Evolutionary conservation across 2,113 vertebrate species (phyloP), one percentile per base, ranked within the genome.

Genomic region (Cephalopterus ornatus): DNA sequence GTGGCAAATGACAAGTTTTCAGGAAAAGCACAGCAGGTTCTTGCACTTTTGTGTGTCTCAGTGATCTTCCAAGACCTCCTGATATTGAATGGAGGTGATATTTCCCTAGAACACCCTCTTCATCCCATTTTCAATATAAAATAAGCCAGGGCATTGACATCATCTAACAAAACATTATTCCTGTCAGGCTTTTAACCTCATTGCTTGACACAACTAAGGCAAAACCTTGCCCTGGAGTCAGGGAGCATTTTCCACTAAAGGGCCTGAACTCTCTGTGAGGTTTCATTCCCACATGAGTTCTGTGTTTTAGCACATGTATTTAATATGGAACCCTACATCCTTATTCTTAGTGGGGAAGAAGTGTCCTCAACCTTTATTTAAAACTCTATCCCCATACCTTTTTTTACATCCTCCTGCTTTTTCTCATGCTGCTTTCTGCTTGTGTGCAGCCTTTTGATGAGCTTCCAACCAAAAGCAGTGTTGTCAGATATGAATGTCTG

Each of bases 11-110:
- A 52, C 35, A 49, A 63, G 73, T 62, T 72, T 92, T 89, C 58
- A 75, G 94, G 95, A 92, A 93, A 95, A 95, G 81, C 88, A 84
- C 85, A 94, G 90, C 89, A 92, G 88, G 92, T 93, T 44, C 89
- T 84, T 55, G 76, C 0, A n/a, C 89, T 95, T 71, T 73, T 74
- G 58, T 70, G 55, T 41, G 74, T 59, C 58, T 79, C 58, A 6
- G 49, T 20, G 62, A 74, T 80, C 44, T 84, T 72, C 58, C 83
- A 91, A 66, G 49, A 79, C 86, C 74, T 95, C 56, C 65, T 78
- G 16, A 18, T 41, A 49, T 1, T 37, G 53, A 78, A 50, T 24
- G 82, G 32, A 81, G 63, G 82, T 75, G 68, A 8, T 41, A 49
- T 90, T 91, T 88, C 73, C 76, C 71, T 74, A 6, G 72, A 93